These are phyloP conservation scores for Lateolabrax maculatus DNA, from an alignment of 2,797 vertebrate species.

Conservation along the genomic window DNA sequence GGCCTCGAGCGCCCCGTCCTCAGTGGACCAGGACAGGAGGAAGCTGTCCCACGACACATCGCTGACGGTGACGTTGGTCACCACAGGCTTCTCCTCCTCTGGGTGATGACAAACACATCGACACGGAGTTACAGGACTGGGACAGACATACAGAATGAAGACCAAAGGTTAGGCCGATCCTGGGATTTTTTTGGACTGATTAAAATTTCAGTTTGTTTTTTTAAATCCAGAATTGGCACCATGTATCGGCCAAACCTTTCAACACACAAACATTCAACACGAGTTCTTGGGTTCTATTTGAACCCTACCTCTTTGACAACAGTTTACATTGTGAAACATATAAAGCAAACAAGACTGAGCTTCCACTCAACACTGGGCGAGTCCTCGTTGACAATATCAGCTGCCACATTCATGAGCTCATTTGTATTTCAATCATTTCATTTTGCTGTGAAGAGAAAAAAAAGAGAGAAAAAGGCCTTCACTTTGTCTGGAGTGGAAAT, in stretches of 20 bases:
- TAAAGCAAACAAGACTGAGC: slow-evolving; percentile 34
- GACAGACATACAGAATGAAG: slow-evolving; percentile 43
- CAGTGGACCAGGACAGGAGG: slow-evolving; percentile 91
- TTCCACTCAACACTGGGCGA: slow-evolving; percentile 3
- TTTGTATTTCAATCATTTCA: slow-evolving; percentile 59
- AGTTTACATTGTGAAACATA: slow-evolving; percentile 31
- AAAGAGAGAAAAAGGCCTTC: slow-evolving; percentile 30
- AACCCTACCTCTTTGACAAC: slow-evolving; percentile 2
- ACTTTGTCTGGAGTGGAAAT: slow-evolving; percentile 55
- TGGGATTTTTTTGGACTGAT: neutral
- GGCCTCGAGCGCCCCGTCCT: slow-evolving; percentile 86
- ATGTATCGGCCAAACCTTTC: slow-evolving; percentile 31
- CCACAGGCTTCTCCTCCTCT: slow-evolving; percentile 91
- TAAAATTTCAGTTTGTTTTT: no score
- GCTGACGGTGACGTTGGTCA: slow-evolving; percentile 87
- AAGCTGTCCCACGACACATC: slow-evolving; percentile 90
- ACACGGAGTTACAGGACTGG: slow-evolving; percentile 61
- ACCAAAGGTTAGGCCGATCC: slow-evolving; percentile 11
- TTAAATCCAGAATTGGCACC: neutral
- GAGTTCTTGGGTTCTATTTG: neutral
- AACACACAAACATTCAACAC: slow-evolving; percentile 26
- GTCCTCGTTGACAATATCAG: neutral
- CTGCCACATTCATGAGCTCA: slow-evolving; percentile 34
- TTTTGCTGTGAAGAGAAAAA: slow-evolving; percentile 37
- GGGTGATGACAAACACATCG: slow-evolving; percentile 87